Conservation (phyloP, 1,140 invertebrate genomes). For the Tetramorium parvispinum region DNA sequence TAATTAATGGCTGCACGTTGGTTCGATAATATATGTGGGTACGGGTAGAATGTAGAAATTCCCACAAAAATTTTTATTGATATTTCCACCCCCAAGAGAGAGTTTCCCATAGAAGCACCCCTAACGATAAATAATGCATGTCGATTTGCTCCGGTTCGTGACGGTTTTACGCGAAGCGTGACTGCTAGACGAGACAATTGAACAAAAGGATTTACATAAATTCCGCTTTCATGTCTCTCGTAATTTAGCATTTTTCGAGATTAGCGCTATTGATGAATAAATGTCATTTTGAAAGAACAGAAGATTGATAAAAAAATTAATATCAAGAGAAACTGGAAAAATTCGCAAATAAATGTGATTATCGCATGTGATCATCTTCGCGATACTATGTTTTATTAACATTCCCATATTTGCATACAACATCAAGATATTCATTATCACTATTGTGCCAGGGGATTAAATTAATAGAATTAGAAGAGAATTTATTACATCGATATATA, state of each 20-base stretch:
- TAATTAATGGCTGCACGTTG: slow-evolving; percentile 17
- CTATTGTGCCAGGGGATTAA: too few species aligned
- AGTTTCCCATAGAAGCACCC: slow-evolving; percentile 56
- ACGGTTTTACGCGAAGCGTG: slow-evolving; percentile 17
- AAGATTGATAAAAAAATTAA: slow-evolving; percentile 1
- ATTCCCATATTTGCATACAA: too few species aligned
- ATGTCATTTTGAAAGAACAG: background rate
- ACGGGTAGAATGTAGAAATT: slow-evolving; percentile 11
- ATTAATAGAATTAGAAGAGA: too few species aligned
- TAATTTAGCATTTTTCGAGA: background rate
- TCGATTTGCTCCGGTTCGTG: slow-evolving; percentile 30
- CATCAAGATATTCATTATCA: background rate
- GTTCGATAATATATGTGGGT: slow-evolving; percentile 49
- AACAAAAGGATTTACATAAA: slow-evolving; percentile 52
- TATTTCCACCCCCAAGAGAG: background rate
- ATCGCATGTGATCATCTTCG: slow-evolving; percentile 26
- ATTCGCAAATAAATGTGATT: background rate
- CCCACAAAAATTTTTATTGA: slow-evolving; percentile 44
- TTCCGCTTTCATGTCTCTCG: background rate
- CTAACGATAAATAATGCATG: slow-evolving; percentile 57
- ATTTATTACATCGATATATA: too few species aligned
- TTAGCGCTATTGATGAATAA: slow-evolving; percentile 21
- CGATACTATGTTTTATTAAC: background rate
- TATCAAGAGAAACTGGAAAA: background rate
- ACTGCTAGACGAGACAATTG: slow-evolving; percentile 32